A percentile compares a stretch with the other conserved stretches of the same genome.
Evolutionary conservation across 2,797 vertebrate genomes (phyloP).

Genomic region (Anableps anableps): DNA sequence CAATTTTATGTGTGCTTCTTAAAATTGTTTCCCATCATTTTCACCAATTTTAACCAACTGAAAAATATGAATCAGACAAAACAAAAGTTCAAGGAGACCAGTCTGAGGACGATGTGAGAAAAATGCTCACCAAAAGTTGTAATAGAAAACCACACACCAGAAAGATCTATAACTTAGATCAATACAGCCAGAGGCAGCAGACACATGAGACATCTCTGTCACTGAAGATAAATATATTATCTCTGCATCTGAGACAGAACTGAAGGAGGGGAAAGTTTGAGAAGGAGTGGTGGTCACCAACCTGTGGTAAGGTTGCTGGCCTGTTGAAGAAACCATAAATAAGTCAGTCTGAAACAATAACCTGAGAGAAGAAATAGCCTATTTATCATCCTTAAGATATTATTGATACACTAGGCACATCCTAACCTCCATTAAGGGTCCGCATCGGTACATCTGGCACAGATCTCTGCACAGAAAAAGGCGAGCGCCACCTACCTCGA

Average conservation of each 20-base stretch:
- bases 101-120: conserved; percentile 17
- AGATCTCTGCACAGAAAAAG: conserved; percentile 13
- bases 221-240: conserved; percentile 55
- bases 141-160: conserved; percentile 21
- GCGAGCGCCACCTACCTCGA: background rate
- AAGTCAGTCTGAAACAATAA: conserved; percentile 64
- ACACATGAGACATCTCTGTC: conserved; percentile 52
- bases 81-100: conserved; percentile 3
- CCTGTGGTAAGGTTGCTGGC: conserved; percentile 39
- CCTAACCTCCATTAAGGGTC: conserved; percentile 1
- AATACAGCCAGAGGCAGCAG: conserved; percentile 41
- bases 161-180: conserved; percentile 56
- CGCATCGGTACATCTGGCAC: conserved; percentile 14
- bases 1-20: background rate
- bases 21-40: background rate
- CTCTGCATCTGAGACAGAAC: conserved; percentile 25
- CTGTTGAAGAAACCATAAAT: conserved; percentile 44
- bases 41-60: background rate
- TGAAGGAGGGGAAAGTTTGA: conserved; percentile 6
- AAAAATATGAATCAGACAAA: background rate
- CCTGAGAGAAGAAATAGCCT: conserved; percentile 35
- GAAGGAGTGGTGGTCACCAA: conserved; percentile 24
- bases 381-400: conserved; percentile 53
- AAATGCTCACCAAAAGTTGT: conserved; percentile 26
- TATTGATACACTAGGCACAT: conserved; percentile 33